Base-by-base conservation (phyloP, 1,140 invertebrate species). In the Brachionus koreanus region DNA sequence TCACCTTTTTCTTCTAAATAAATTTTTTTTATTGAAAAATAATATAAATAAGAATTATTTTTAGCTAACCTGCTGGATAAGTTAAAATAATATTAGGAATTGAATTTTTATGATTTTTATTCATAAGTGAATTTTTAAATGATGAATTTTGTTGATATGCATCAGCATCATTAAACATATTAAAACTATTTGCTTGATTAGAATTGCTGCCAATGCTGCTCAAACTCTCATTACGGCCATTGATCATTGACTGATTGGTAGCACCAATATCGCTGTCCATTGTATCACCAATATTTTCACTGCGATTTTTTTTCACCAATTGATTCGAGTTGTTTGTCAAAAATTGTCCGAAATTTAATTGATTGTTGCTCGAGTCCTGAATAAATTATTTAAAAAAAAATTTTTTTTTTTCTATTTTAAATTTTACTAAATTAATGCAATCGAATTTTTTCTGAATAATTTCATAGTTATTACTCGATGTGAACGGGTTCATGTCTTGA, bases 381-480 rank as follows among this genome's bases (percentile, higher is more conserved):
- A 42, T 19, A 23, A 19, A 39, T 42, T 72, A 39, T 16, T 16
- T 39, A 16, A 72, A 12, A 19, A 72, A 19, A 39, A 42, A 0
- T 16, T 9, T 12, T 23, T 72, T 19, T 19, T 19, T 39, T 16
- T 39, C 4, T 29, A 25, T 29, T 29, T 25, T 25, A 29, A 33
- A 33, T 39, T 72, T 43, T 72, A 57, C 75, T 25, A 79, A 43
- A 61, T 79, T 61, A 25, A 79, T 79, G 29, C 46, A 61, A 43
- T 61, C 76, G 42, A 79, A 79, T 65, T 79, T 79, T 79, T 79
- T 61, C 39, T 79, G 49, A 16, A 79, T 79, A 61, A 65, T 79
- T 23, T 79, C 76, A 39, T 74, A 74, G 19, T 35, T 65, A 49
- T 79, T 79, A 13, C 5, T 19, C 13, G 33, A 39, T 5, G 76